Evolutionary conservation across 2,888 invertebrate species (phyloP).

Genomic region (Amaurobius ferox): DNA sequence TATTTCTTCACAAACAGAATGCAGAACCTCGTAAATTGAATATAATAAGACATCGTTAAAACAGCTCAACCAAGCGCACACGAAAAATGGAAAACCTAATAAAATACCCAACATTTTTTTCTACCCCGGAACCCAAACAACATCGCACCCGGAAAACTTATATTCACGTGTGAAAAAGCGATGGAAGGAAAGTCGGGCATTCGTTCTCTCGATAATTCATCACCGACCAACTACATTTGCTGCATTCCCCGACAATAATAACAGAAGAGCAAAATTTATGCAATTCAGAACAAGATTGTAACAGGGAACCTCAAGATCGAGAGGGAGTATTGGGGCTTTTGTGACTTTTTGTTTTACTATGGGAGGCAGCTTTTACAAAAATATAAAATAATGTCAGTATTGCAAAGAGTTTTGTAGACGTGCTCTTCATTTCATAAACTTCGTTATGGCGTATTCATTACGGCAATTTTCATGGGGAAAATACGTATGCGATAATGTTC

Average conservation of each 20-base stretch:
- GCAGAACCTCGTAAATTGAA: constrained; percentile 30
- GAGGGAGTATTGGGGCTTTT: constrained; percentile 10
- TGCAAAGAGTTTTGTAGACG: no score
- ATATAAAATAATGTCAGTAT: no score
- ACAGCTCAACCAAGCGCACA: constrained; percentile 57
- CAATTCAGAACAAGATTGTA: constrained; percentile 20
- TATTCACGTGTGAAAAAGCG: constrained; percentile 40
- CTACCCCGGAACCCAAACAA: constrained; percentile 44
- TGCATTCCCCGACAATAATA: constrained; percentile 55
- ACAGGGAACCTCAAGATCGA: constrained; percentile 18
- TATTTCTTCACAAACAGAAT: background rate
- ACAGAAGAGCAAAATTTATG: constrained; percentile 35
- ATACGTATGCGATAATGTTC: no score
- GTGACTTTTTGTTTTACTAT: background rate
- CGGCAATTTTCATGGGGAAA: no score
- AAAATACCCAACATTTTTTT: constrained; percentile 63
- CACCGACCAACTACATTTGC: constrained; percentile 54
- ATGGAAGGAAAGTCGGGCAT: background rate
- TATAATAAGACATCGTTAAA: constrained; percentile 70
- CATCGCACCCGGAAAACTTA: constrained; percentile 57
- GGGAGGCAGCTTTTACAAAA: background rate
- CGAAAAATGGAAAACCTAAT: constrained; percentile 64
- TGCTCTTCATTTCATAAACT: no score
- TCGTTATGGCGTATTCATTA: no score
- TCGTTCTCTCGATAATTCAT: background rate